Percentiles rank a stretch among this genome's conserved stretches.
phyloP scores from a whole-genome alignment of 2,888 invertebrate genomes.

The Nomada hirtipes region DNA sequence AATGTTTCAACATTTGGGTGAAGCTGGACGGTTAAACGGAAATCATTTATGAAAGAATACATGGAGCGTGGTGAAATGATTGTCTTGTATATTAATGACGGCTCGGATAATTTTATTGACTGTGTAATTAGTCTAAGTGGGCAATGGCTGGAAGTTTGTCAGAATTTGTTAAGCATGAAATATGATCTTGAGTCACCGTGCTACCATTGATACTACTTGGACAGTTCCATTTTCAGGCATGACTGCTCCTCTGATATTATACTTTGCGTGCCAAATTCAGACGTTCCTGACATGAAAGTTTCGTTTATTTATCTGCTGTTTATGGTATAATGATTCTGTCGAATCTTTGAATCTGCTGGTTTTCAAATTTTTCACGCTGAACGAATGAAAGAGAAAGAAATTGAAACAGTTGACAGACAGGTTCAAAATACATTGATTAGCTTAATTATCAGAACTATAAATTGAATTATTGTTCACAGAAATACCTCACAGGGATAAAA shows the following conservation, averaged over 20 bases:
- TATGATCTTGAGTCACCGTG: constrained; percentile 32
- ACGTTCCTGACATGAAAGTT: too few species aligned
- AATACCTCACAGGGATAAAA: too few species aligned
- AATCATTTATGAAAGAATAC: too few species aligned
- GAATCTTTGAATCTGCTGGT: not conserved
- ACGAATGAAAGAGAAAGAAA: not conserved
- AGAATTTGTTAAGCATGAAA: constrained; percentile 25
- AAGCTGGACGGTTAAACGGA: too few species aligned
- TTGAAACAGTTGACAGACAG: not conserved
- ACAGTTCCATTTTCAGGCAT: constrained; percentile 30
- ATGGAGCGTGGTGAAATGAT: too few species aligned
- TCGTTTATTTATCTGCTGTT: not conserved
- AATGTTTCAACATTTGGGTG: too few species aligned
- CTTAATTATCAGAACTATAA: not conserved
- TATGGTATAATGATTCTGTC: not conserved
- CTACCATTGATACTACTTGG: constrained; percentile 10
- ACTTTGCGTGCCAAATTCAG: not conserved
- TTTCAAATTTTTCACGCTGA: not conserved
- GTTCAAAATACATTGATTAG: not conserved
- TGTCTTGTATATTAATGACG: not conserved
- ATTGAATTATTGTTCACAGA: not conserved
- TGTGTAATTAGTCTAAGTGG: not conserved
- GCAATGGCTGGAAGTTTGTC: constrained; percentile 7
- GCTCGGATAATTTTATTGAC: not conserved
- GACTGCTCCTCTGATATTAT: constrained; percentile 1